Percentiles rank a stretch among this genome's conserved stretches.
Conservation (phyloP, 2,888 invertebrate genomes). For the Podotricha telesiphe region DNA sequence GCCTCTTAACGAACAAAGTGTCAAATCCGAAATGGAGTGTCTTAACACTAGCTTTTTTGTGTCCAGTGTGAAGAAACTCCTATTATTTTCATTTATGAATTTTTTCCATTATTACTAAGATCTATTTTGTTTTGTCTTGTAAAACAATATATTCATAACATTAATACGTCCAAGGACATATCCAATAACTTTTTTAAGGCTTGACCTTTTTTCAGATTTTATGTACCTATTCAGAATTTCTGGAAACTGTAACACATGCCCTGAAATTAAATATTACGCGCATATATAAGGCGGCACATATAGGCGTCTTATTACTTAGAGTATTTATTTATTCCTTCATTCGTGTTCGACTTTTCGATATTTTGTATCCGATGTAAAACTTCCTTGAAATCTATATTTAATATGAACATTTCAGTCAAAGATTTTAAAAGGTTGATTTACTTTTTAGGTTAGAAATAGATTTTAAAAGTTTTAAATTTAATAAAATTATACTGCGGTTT, state of each 20-base stretch:
- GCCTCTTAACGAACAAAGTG: no score
- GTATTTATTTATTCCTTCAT: constrained; percentile 5
- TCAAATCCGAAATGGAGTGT: no score
- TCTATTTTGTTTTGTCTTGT: background rate
- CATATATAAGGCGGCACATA: background rate
- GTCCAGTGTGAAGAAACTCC: background rate
- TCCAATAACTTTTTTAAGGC: constrained; percentile 29
- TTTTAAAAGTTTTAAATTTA: background rate
- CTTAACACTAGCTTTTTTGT: background rate
- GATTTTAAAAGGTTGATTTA: background rate
- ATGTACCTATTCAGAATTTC: constrained; percentile 27
- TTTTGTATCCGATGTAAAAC: constrained; percentile 3
- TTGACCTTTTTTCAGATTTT: constrained; percentile 35
- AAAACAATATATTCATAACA: constrained; percentile 20
- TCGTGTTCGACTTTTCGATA: constrained; percentile 5
- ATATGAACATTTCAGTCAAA: constrained; percentile 11
- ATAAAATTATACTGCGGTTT: background rate
- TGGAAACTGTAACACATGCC: constrained; percentile 11
- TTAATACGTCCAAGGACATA: constrained; percentile 24
- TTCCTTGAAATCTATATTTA: constrained; percentile 14
- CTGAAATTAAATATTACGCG: constrained; percentile 1
- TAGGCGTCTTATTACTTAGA: constrained; percentile 12
- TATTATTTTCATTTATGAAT: background rate
- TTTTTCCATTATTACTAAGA: constrained; percentile 1
- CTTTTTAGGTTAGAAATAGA: background rate